Evolutionary conservation across 2,113 vertebrate genomes (phyloP).

Genomic region (Siniperca chuatsi): DNA sequence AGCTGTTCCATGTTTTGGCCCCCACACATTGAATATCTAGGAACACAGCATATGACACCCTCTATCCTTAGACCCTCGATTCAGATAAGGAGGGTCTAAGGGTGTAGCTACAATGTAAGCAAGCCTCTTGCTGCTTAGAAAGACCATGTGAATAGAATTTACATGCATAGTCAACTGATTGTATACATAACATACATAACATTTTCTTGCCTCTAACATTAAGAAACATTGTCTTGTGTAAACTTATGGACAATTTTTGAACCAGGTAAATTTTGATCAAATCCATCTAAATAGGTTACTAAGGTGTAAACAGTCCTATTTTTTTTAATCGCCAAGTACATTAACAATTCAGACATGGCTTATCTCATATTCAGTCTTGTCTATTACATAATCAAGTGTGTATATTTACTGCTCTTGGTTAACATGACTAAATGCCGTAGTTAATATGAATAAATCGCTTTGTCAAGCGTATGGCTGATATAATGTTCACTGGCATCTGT

Average conservation of each 20-base stretch:
- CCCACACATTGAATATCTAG: background rate
- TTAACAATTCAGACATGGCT: background rate
- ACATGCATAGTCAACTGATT: background rate
- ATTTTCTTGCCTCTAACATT: no score
- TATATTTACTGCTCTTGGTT: background rate
- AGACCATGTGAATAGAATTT: background rate
- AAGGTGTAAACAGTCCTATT: background rate
- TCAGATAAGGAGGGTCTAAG: no score
- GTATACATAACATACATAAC: no score
- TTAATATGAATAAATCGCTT: conserved; percentile 1
- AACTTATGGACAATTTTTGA: background rate
- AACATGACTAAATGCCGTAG: conserved; percentile 7
- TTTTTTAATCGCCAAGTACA: no score
- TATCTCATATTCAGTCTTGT: background rate
- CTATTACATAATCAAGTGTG: background rate
- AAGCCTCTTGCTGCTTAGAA: background rate
- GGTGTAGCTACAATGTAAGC: no score
- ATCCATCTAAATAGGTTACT: background rate
- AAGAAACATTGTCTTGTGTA: background rate
- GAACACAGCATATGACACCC: no score
- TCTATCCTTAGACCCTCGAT: no score
- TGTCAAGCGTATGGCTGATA: background rate
- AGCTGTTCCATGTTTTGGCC: background rate
- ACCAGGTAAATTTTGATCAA: background rate
- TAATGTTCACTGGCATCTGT: conserved; percentile 12